These are phyloP conservation scores for Poecile montanus DNA, from an alignment of 2,797 vertebrate genomes.

Conservation along the genomic window DNA sequence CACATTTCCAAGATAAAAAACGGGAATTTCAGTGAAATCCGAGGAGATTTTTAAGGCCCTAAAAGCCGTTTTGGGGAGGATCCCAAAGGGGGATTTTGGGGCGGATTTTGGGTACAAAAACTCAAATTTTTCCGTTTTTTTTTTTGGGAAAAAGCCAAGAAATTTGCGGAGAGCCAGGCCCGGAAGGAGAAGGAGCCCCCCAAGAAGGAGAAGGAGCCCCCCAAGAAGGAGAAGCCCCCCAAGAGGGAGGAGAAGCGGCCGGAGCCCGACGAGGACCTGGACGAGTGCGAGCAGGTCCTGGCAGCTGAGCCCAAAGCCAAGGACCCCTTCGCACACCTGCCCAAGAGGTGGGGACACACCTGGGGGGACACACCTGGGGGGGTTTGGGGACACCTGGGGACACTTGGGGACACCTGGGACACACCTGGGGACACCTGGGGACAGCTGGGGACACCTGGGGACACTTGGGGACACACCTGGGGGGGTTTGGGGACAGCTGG, in stretches of 20 bases:
- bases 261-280: slow-evolving; percentile 83
- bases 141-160: not conserved
- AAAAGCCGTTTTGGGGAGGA: too few relatives aligned
- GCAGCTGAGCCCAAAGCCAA: slow-evolving; percentile 91
- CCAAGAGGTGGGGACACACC: slow-evolving; percentile 77
- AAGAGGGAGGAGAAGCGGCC: slow-evolving; percentile 41
- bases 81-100: too few relatives aligned
- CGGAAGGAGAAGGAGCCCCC: not conserved
- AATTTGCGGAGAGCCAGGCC: not conserved
- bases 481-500: too few relatives aligned
- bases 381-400: not conserved
- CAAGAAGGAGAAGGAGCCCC: not conserved
- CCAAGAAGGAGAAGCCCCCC: slow-evolving; percentile 75
- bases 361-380: not conserved
- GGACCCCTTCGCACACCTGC: slow-evolving; percentile 89
- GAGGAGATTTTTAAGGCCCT: too few relatives aligned
- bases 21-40: too few relatives aligned
- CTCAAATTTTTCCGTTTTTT: not conserved
- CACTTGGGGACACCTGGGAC: not conserved
- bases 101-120: accelerated
- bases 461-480: too few relatives aligned
- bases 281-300: slow-evolving; percentile 88
- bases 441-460: too few relatives aligned
- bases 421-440: too few relatives aligned
- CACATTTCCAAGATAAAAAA: too few relatives aligned